These are phyloP conservation scores for Smittia aterrima DNA, from an alignment of 2,888 invertebrate species.

Conservation along the genomic window DNA sequence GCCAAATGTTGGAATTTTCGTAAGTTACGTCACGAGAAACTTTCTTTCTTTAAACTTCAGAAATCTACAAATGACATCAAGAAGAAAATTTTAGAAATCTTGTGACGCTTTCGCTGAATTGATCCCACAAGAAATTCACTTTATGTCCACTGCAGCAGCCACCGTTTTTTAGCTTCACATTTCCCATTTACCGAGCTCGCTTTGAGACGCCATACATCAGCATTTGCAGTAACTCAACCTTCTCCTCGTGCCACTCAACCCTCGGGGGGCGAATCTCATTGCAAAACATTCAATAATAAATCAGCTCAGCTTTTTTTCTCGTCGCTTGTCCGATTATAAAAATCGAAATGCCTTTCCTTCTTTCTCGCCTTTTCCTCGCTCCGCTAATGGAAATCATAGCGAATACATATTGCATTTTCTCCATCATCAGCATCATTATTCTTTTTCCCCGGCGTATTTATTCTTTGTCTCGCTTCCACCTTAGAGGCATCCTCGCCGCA, in stretches of 20 bases:
- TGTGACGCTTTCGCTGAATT: no score
- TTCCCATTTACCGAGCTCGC: no score
- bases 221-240: constrained; percentile 2
- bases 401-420: constrained; percentile 1
- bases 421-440: background rate
- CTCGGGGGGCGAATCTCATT: background rate
- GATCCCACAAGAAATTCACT: no score
- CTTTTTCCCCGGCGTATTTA: background rate
- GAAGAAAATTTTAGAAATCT: no score
- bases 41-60: no score
- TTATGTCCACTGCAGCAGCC: no score
- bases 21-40: no score
- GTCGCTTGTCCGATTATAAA: background rate
- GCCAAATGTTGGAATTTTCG: no score
- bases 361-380: background rate
- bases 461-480: constrained; percentile 6
- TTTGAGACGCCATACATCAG: background rate
- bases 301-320: background rate
- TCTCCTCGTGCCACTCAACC: background rate
- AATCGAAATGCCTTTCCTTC: background rate
- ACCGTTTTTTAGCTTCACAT: no score
- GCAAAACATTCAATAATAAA: background rate
- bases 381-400: background rate
- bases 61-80: no score
- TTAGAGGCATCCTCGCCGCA: constrained; percentile 1